Evolutionary conservation across 2,888 invertebrate species (phyloP), one percentile per base, ranked within the genome.

Genomic region (Lordiphosa andalusiaca): DNA sequence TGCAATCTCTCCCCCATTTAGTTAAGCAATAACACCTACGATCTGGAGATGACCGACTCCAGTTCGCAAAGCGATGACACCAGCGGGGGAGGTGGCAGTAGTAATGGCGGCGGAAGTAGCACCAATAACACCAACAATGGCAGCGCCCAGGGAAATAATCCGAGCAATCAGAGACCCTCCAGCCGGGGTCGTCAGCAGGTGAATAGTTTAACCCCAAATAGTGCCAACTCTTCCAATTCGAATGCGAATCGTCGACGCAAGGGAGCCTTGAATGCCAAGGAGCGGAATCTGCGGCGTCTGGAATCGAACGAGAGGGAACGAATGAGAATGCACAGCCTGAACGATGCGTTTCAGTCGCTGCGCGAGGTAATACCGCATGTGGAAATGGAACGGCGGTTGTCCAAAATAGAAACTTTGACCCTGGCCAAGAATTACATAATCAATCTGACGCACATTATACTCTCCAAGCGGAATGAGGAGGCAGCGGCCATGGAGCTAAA

Each of bases 271-370:
- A 95, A 95, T 58, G 95, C 96, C 2, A 91, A 96, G 54, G 97
- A 97, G 87, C 91, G 96, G 67, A 97, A 96, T 89, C 90, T 95
- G 60, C 92, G 97, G 48, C 92, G 97, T 56, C 91, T 97, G 50
- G 97, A 97, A 90, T 96, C 96, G 89, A 97, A 97, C 89, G 96
- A 97, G 88, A 91, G 97, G 51, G 97, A 97, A 90, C 91, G 97
- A 57, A 95, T 96, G 94, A 91, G 97, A 78, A 97, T 97, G 97
- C 97, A 97, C 89, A 95, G 95, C 51, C 91, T 97, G 56, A 97
- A 97, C 88, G 95, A 96, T 86, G 97, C 97, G 12, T 97, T 97
- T 89, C 91, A 95, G 93, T 95, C 94, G 82, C 91, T 96, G 49
- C 92, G 96, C 30, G 93, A 95, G 86, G 96, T 96, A 2, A 95